These are phyloP conservation scores for Gallinago media DNA, from an alignment of 2,113 vertebrate genomes.

Conservation along the genomic window DNA sequence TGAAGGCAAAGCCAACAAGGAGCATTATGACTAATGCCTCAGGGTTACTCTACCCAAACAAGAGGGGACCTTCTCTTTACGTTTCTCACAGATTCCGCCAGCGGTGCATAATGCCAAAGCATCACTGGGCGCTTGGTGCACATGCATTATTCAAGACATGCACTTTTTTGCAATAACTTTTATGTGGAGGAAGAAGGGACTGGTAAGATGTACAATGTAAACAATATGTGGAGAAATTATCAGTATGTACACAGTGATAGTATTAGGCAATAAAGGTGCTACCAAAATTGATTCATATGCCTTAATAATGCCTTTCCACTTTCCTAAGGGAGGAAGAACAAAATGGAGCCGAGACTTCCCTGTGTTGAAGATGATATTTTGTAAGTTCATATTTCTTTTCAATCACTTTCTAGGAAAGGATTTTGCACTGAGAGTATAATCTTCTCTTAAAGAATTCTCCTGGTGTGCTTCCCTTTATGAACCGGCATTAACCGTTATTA, in stretches of 20 bases:
- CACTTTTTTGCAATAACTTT: neutral
- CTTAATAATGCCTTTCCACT: constrained; percentile 38
- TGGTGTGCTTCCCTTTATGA: constrained; percentile 14
- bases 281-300: constrained; percentile 29
- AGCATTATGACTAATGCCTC: neutral
- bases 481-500: constrained; percentile 43
- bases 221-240: neutral
- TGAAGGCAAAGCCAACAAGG: neutral
- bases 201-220: neutral
- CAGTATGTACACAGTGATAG: neutral
- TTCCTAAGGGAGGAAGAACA: constrained; percentile 21
- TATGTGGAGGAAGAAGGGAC: neutral
- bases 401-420: constrained; percentile 42
- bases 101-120: neutral
- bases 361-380: neutral
- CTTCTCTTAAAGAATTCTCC: constrained; percentile 2
- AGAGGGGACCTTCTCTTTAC: neutral
- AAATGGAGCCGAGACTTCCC: neutral
- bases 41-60: neutral
- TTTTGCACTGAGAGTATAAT: neutral
- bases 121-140: neutral
- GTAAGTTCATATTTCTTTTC: constrained; percentile 20
- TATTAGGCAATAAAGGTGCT: constrained; percentile 35
- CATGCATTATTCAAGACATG: constrained; percentile 21
- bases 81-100: neutral